These are phyloP conservation scores for Chionodraco myersi DNA, from an alignment of 2,113 vertebrate species.

Conservation along the genomic window DNA sequence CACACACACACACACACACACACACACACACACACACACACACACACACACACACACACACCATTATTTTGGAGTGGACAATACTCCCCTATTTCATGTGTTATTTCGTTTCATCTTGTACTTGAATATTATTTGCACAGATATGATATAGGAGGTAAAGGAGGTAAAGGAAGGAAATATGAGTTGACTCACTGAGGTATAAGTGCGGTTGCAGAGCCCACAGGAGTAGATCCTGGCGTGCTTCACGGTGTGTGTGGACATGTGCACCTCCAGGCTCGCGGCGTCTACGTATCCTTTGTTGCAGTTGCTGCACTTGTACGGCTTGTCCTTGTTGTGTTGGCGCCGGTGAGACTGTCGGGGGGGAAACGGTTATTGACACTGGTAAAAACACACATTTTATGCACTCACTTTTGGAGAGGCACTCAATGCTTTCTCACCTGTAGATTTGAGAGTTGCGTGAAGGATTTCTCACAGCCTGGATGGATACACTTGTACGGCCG, in stretches of 20 bases:
- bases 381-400: neutral
- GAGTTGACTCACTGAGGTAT: slow-evolving; percentile 89
- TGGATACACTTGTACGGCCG: slow-evolving; percentile 96
- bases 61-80: slow-evolving; percentile 45
- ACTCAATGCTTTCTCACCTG: slow-evolving; percentile 84
- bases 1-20: no score
- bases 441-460: slow-evolving; percentile 97
- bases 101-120: no score
- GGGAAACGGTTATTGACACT: neutral
- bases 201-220: slow-evolving; percentile 96
- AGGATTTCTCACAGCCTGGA: slow-evolving; percentile 97
- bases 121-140: no score
- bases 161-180: no score
- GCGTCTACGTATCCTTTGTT: slow-evolving; percentile 96
- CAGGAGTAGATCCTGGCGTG: slow-evolving; percentile 98
- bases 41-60: no score
- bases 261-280: slow-evolving; percentile 93
- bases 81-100: slow-evolving; percentile 52
- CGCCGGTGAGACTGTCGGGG: slow-evolving; percentile 94
- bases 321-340: slow-evolving; percentile 99
- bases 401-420: neutral
- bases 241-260: slow-evolving; percentile 97
- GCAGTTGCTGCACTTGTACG: slow-evolving; percentile 98
- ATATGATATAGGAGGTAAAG: no score
- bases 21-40: no score